These are phyloP conservation scores for Petrophora chlorosata DNA, from an alignment of 2,888 invertebrate species.

Conservation along the genomic window DNA sequence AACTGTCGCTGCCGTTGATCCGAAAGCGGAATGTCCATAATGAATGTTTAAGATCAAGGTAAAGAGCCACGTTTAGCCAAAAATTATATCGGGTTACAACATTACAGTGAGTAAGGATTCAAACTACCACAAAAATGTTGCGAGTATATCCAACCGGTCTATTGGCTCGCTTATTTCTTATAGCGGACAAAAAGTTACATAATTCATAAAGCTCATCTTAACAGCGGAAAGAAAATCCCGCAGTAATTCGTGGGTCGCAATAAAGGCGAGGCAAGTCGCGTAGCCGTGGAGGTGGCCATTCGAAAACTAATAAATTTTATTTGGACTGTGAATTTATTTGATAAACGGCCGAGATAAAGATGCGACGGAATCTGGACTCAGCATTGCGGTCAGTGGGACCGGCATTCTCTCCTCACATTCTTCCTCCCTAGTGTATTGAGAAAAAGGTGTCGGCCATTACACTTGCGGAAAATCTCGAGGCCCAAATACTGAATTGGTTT, in stretches of 20 bases:
- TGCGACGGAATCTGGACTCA: constrained; percentile 50
- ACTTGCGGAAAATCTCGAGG: constrained; percentile 1
- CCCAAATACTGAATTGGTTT: constrained; percentile 7
- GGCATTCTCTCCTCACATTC: constrained; percentile 26
- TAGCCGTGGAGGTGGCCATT: constrained; percentile 67
- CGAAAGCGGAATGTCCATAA: constrained; percentile 28
- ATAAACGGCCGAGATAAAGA: constrained; percentile 74
- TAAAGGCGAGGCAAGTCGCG: constrained; percentile 57
- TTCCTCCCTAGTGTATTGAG: constrained; percentile 11
- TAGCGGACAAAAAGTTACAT: constrained; percentile 41
- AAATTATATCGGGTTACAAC: constrained; percentile 31
- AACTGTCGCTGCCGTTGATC: constrained; percentile 22
- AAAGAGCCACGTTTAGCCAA: constrained; percentile 28
- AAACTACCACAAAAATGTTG: constrained; percentile 29
- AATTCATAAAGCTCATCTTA: constrained; percentile 44
- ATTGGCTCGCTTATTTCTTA: constrained; percentile 33
- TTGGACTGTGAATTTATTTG: constrained; percentile 77
- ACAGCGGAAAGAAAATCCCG: constrained; percentile 47
- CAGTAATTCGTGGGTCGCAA: constrained; percentile 62
- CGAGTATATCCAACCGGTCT: constrained; percentile 22
- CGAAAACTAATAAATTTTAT: constrained; percentile 76
- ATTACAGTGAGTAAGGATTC: constrained; percentile 29
- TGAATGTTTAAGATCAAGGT: constrained; percentile 34
- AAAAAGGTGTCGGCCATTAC: constrained; percentile 6
- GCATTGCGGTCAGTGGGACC: constrained; percentile 57